phyloP scores from a whole-genome alignment of 2,888 invertebrate species.

The Dastarcus helophoroides region DNA sequence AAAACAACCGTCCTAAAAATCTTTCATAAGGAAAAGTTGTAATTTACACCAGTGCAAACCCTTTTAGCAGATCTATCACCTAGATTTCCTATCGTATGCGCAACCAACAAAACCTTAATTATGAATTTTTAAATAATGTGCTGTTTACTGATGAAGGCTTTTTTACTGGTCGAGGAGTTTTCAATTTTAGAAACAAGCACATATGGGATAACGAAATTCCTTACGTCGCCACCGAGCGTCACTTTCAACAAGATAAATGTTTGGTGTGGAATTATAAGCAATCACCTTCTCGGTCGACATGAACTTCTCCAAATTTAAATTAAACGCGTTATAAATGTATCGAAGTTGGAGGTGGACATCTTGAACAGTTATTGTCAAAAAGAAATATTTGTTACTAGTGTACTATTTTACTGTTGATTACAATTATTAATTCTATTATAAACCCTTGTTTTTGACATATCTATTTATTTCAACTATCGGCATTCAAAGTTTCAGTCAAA shows the following conservation, averaged over 20 bases:
- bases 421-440: neutral
- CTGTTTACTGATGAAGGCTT: no score
- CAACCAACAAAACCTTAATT: neutral
- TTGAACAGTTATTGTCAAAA: slow-evolving; percentile 1
- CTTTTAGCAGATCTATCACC: neutral
- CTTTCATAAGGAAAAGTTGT: neutral
- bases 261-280: slow-evolving; percentile 16
- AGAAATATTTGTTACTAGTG: neutral
- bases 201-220: neutral
- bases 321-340: neutral
- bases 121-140: no score
- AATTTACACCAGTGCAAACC: neutral
- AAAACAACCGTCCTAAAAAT: slow-evolving; percentile 1
- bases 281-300: neutral
- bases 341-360: slow-evolving; percentile 1
- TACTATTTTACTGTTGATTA: slow-evolving; percentile 1
- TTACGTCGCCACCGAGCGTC: slow-evolving; percentile 9
- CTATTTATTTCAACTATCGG: no score
- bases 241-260: slow-evolving; percentile 17
- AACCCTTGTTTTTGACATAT: neutral
- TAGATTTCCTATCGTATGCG: slow-evolving; percentile 1
- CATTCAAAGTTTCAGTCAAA: no score
- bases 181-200: slow-evolving; percentile 1
- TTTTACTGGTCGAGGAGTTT: slow-evolving; percentile 1
- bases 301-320: no score